phyloP scores from a whole-genome alignment of 2,113 vertebrate species.

The Phalacrocorax aristotelis region DNA sequence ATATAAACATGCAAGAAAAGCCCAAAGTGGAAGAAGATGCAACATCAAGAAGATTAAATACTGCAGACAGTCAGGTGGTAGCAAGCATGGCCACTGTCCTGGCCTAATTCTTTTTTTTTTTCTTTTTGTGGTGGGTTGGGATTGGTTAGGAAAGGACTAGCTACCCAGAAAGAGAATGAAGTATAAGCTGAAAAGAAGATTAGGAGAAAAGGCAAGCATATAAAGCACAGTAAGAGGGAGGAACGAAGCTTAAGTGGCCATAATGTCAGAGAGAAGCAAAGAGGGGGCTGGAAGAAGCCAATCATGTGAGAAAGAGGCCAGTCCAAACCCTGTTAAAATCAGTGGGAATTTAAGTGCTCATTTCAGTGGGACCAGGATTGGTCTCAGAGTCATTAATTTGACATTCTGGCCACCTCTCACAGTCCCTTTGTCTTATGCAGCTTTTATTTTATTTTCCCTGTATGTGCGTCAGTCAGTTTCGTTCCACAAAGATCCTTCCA shows the following conservation, averaged over 20 bases:
- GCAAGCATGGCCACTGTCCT: background rate
- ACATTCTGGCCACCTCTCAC: constrained; percentile 35
- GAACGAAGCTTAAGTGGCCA: background rate
- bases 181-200: background rate
- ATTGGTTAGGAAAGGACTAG: background rate
- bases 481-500: constrained; percentile 55
- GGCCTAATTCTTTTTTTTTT: background rate
- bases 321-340: background rate
- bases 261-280: background rate
- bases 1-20: background rate
- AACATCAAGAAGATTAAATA: background rate
- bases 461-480: constrained; percentile 56
- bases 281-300: background rate
- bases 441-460: constrained; percentile 52
- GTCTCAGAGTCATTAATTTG: constrained; percentile 14
- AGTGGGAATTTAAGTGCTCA: background rate
- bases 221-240: background rate
- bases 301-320: background rate
- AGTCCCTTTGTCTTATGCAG: constrained; percentile 31
- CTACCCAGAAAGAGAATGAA: background rate
- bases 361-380: background rate
- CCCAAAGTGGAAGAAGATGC: background rate
- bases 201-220: background rate
- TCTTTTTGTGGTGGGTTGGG: background rate
- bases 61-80: background rate